Percentiles rank a stretch among this genome's conserved stretches.
Conservation (phyloP, 2,888 invertebrate genomes). For the Acronicta leporina region DNA sequence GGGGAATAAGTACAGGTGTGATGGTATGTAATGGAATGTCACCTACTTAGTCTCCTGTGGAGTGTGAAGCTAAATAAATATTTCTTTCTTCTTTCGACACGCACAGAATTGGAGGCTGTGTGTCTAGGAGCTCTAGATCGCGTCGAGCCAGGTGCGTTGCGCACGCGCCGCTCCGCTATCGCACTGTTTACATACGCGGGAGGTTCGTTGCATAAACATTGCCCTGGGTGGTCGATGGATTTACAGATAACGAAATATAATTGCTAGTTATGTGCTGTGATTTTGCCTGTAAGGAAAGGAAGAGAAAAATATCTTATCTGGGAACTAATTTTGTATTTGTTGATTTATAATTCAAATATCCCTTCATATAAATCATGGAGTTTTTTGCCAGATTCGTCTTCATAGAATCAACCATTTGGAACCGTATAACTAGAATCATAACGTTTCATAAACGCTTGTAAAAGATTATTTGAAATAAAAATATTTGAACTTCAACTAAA, state of each 20-base stretch:
- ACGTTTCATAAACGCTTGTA: no score
- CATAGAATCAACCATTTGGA: no score
- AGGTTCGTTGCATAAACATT: conserved; percentile 48
- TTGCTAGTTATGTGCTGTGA: background rate
- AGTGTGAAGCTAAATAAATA: no score
- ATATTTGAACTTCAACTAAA: no score
- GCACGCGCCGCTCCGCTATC: conserved; percentile 46
- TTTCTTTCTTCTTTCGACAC: background rate
- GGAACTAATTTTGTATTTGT: background rate
- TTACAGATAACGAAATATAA: conserved; percentile 30
- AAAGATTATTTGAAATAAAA: no score
- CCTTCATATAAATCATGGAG: no score
- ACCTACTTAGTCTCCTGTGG: no score
- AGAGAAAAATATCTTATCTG: background rate
- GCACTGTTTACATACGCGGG: conserved; percentile 48
- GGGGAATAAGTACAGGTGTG: no score
- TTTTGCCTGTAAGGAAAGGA: background rate
- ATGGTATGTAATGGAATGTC: no score
- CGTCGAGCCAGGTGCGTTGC: conserved; percentile 33
- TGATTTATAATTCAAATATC: no score
- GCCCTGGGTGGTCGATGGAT: conserved; percentile 52
- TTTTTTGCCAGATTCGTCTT: no score
- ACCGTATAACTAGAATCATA: no score
- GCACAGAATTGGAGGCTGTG: background rate
- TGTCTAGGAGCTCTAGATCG: conserved; percentile 3